These are phyloP conservation scores for Dorcus hopei DNA, from an alignment of 2,888 invertebrate genomes.

Conservation along the genomic window DNA sequence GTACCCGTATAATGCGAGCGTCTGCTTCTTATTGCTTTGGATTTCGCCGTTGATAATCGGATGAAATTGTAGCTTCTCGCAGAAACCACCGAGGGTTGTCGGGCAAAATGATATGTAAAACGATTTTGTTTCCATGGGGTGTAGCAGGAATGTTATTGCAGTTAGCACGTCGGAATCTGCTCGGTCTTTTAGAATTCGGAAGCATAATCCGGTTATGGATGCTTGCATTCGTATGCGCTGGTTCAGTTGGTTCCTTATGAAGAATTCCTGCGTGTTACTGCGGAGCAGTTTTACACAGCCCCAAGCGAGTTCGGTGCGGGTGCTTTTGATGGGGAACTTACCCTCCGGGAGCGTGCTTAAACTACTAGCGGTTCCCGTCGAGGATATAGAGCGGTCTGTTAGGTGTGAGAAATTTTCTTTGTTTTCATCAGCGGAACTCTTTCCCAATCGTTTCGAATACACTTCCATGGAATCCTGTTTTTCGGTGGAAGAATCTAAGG, in stretches of 20 bases:
- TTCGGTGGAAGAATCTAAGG: neutral
- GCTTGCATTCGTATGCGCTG: slow-evolving; percentile 57
- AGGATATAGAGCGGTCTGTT: slow-evolving; percentile 14
- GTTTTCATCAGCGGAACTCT: slow-evolving; percentile 3
- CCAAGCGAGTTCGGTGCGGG: slow-evolving; percentile 58
- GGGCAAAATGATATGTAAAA: slow-evolving; percentile 57
- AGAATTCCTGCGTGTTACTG: slow-evolving; percentile 54
- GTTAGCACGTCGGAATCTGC: slow-evolving; percentile 43
- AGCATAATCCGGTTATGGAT: slow-evolving; percentile 51
- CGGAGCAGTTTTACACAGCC: slow-evolving; percentile 58
- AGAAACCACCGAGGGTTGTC: slow-evolving; percentile 52
- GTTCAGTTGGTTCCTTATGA: slow-evolving; percentile 55
- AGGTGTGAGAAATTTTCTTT: slow-evolving; percentile 15
- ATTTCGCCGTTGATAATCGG: slow-evolving; percentile 41
- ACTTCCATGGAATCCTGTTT: neutral
- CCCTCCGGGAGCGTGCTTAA: slow-evolving; percentile 42
- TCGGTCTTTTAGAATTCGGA: slow-evolving; percentile 45
- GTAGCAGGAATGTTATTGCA: slow-evolving; percentile 48
- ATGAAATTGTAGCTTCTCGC: slow-evolving; percentile 55
- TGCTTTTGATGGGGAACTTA: slow-evolving; percentile 55
- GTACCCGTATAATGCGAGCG: slow-evolving; percentile 53
- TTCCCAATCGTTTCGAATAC: neutral
- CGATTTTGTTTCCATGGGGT: slow-evolving; percentile 57
- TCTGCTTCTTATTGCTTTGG: slow-evolving; percentile 4
- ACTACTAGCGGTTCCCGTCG: slow-evolving; percentile 39